Evolutionary conservation across 2,797 vertebrate genomes (phyloP), one percentile per base, ranked within the genome.

Genomic region (Crocidura indochinensis): DNA sequence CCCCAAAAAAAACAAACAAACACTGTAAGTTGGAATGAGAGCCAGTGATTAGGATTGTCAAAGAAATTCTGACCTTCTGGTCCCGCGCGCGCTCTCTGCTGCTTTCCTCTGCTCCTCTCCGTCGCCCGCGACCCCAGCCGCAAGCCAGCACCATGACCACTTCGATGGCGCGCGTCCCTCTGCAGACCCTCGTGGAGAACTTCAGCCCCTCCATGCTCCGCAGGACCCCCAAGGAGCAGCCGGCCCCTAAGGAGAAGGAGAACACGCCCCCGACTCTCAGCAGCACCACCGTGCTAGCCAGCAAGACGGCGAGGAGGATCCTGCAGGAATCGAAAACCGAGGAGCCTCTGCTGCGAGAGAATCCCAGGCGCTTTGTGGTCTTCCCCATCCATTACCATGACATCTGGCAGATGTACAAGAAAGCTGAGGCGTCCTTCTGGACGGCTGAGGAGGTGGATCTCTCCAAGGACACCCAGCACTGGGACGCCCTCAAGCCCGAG

Each of bases 381-480:
- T 99, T 99, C 87, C 99, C 99, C 11, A 99, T 99, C 94, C 96
- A 99, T 93, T 99, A 99, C 95, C 99, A 99, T 65, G 99, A 99
- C 65, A 99, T 99, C 93, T 99, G 99, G 99, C 98, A 99, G 97
- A 99, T 99, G 99, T 99, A 99, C 97, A 99, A 99, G 98, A 99
- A 99, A 90, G 99, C 99, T 0, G 99, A 99, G 96, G 99, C 99
- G 0, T 99, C 99, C 0, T 99, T 99, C 87, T 99, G 99, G 99
- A 99, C 99, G 0, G 99, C 99, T 0, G 99, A 99, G 96, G 99
- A 99, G 99, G 99, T 99, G 95, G 99, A 99, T 47, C 98, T 99
- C 31, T 99, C 99, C 22, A 99, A 99, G 97, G 99, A 99, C 92
- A 90, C 98, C 60, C 98, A 97, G 97, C 99, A 99, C 95, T 99